A percentile compares a stretch with the other conserved stretches of the same genome.
These are phyloP conservation scores for Melanotus villosus DNA, from an alignment of 2,888 invertebrate species.

Conservation along the genomic window DNA sequence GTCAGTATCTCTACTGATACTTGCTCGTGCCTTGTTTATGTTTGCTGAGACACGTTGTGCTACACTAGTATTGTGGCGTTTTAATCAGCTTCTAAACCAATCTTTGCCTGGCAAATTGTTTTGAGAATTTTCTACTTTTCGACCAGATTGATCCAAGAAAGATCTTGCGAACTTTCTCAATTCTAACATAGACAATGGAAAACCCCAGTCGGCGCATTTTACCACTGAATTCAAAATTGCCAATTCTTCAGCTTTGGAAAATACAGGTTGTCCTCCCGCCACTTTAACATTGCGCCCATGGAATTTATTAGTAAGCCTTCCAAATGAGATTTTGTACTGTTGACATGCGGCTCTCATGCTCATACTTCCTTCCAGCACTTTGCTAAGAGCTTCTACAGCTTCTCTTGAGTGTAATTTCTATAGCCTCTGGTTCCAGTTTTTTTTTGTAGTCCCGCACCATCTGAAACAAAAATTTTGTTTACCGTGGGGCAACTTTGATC, in stretches of 20 bases:
- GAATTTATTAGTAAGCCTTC: conserved; percentile 18
- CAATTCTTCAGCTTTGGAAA: conserved; percentile 43
- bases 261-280: conserved; percentile 42
- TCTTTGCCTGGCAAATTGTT: conserved; percentile 48
- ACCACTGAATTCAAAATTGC: conserved; percentile 30
- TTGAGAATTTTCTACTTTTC: conserved; percentile 41
- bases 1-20: conserved; percentile 16
- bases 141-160: too few species aligned
- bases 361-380: conserved; percentile 31
- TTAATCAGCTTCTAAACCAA: conserved; percentile 26
- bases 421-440: background rate
- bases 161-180: conserved; percentile 5
- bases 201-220: conserved; percentile 51
- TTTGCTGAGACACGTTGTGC: conserved; percentile 31
- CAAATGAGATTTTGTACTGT: conserved; percentile 32
- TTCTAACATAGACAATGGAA: conserved; percentile 48
- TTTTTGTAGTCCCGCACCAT: conserved; percentile 11
- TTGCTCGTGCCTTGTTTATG: conserved; percentile 38
- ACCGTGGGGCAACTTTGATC: background rate
- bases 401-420: conserved; percentile 23
- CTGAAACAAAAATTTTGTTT: background rate
- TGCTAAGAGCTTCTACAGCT: conserved; percentile 34
- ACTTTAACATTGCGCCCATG: background rate
- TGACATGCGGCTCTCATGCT: conserved; percentile 11
- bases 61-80: conserved; percentile 28